A percentile compares a stretch with the other conserved stretches of the same genome.
These are phyloP conservation scores for Epinotia nisella DNA, from an alignment of 2,888 invertebrate genomes.

Conservation along the genomic window DNA sequence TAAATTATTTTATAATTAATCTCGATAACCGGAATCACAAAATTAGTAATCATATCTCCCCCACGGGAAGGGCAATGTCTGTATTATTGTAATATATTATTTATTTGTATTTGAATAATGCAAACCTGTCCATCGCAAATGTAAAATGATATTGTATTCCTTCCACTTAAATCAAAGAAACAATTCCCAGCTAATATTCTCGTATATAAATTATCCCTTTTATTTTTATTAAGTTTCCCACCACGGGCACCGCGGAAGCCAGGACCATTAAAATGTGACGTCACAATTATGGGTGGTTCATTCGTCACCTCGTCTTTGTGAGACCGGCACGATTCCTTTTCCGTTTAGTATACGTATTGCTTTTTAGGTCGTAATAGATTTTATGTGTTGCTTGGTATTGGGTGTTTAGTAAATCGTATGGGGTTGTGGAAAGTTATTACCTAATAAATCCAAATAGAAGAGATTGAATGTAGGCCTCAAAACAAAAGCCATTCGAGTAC, in stretches of 20 bases:
- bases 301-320: conserved; percentile 25
- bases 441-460: too few relatives aligned
- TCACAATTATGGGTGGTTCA: conserved; percentile 15
- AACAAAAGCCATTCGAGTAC: too few relatives aligned
- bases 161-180: too few relatives aligned
- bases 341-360: conserved; percentile 20
- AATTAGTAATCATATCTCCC: too few relatives aligned
- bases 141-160: background rate
- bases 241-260: conserved; percentile 25
- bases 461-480: too few relatives aligned
- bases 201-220: conserved; percentile 13
- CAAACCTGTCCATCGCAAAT: background rate
- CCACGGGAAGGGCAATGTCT: too few relatives aligned
- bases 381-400: background rate
- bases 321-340: conserved; percentile 15
- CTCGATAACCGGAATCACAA: too few relatives aligned
- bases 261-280: conserved; percentile 27
- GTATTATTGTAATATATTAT: too few relatives aligned
- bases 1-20: too few relatives aligned
- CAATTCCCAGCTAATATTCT: background rate
- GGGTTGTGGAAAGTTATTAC: background rate
- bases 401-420: background rate
- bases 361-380: conserved; percentile 12
- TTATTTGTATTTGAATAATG: background rate
- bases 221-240: conserved; percentile 19